Percentiles rank a stretch among this genome's conserved stretches.
Conservation (phyloP, 1,140 invertebrate species). For the Phymorhynchus buccinoides region DNA sequence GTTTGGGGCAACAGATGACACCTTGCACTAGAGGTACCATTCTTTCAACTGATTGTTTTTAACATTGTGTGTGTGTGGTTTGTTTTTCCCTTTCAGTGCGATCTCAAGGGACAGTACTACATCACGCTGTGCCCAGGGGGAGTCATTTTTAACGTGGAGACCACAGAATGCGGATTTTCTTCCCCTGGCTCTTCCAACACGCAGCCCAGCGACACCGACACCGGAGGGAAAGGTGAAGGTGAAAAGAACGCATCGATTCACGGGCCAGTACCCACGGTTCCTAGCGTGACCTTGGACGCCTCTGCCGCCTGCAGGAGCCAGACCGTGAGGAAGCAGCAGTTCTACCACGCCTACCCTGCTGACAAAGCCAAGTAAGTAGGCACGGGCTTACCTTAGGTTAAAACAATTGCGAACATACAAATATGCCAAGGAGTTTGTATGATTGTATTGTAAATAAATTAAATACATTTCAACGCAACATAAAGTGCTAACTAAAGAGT, state of each 20-base stretch:
- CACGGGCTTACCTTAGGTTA: no score
- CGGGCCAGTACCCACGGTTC: neutral
- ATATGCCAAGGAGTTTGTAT: neutral
- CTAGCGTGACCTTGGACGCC: no score
- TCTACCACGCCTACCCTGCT: neutral
- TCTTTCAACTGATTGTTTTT: no score
- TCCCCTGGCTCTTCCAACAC: neutral
- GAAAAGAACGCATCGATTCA: neutral
- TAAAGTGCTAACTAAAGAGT: no score
- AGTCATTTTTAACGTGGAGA: neutral
- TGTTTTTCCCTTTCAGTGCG: no score
- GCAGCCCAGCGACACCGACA: neutral
- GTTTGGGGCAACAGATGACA: no score
- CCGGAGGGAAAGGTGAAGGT: neutral
- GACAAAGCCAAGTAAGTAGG: neutral
- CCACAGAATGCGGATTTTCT: neutral
- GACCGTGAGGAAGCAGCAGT: neutral
- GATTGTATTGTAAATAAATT: neutral
- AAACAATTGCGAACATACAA: neutral
- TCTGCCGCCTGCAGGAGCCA: neutral
- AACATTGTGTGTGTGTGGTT: no score
- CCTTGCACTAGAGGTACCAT: no score
- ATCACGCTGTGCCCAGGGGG: neutral
- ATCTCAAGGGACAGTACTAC: neutral
- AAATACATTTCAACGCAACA: neutral